These are phyloP conservation scores for Epinephelus awoara DNA, from an alignment of 2,797 vertebrate genomes.

Conservation along the genomic window DNA sequence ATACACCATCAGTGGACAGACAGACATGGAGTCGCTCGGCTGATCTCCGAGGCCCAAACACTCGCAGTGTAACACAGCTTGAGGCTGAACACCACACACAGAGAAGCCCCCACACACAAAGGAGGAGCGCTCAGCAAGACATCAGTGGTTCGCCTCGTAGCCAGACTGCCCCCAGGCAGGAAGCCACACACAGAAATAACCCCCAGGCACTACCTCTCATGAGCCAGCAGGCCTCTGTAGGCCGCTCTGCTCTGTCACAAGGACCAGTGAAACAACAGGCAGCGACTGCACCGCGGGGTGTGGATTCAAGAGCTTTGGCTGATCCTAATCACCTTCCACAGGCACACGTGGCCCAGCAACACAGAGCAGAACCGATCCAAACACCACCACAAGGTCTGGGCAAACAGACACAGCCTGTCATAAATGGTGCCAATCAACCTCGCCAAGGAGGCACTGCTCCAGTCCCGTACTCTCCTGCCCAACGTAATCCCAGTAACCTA, in stretches of 20 bases:
- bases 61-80: conserved; percentile 37
- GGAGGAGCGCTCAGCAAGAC: conserved; percentile 59
- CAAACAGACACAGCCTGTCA: conserved; percentile 59
- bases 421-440: conserved; percentile 50
- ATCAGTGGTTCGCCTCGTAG: conserved; percentile 47
- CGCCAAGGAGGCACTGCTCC: conserved; percentile 58
- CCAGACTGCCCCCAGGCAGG: conserved; percentile 70
- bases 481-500: conserved; percentile 55
- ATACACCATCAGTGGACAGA: conserved; percentile 22
- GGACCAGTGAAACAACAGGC: conserved; percentile 54
- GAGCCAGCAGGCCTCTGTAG: conserved; percentile 61
- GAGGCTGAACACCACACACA: conserved; percentile 52
- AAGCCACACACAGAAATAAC: conserved; percentile 60
- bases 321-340: conserved; percentile 81
- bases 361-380: conserved; percentile 50
- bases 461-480: conserved; percentile 27
- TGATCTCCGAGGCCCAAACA: conserved; percentile 33
- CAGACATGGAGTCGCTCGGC: conserved; percentile 44
- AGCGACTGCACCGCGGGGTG: conserved; percentile 22
- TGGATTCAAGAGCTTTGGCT: conserved; percentile 72
- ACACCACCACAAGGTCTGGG: conserved; percentile 44
- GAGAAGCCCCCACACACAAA: conserved; percentile 55
- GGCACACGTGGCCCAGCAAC: conserved; percentile 58
- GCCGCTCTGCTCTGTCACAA: conserved; percentile 47
- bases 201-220: conserved; percentile 64